phyloP scores from a whole-genome alignment of 2,888 invertebrate genomes.

The Caenorhabditis japonica region DNA sequence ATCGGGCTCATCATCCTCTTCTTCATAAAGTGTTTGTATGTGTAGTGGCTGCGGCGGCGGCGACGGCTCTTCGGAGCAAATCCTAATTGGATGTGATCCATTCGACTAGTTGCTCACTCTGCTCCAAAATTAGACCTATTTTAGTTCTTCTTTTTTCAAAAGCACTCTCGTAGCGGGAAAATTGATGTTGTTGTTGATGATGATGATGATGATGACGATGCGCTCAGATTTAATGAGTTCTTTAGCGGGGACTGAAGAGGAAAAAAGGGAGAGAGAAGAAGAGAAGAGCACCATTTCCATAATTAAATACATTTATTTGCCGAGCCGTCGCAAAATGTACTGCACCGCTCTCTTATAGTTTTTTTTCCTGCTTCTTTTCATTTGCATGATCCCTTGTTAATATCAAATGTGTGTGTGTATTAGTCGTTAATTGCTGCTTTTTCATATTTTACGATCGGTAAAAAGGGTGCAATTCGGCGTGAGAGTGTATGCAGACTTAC shows the following conservation, averaged over 20 bases:
- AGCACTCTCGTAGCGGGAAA: slow-evolving; percentile 38
- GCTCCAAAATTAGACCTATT: slow-evolving; percentile 31
- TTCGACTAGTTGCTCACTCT: slow-evolving; percentile 41
- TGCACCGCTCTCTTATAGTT: too few relatives aligned
- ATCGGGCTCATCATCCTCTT: too few relatives aligned
- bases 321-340: slow-evolving; percentile 26
- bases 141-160: slow-evolving; percentile 30
- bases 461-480: too few relatives aligned
- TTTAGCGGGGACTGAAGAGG: slow-evolving; percentile 27
- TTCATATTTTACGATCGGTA: too few relatives aligned
- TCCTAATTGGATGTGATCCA: slow-evolving; percentile 51
- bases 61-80: too few relatives aligned
- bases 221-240: slow-evolving; percentile 54
- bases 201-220: slow-evolving; percentile 45
- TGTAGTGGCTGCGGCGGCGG: too few relatives aligned
- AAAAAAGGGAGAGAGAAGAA: background rate
- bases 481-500: too few relatives aligned
- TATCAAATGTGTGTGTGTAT: too few relatives aligned
- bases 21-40: too few relatives aligned
- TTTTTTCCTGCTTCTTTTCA: slow-evolving; percentile 4
- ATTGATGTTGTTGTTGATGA: too few relatives aligned
- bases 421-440: slow-evolving; percentile 10
- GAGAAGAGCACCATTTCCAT: slow-evolving; percentile 36
- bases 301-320: slow-evolving; percentile 49
- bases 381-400: too few relatives aligned